Base-by-base conservation (phyloP, 2,113 vertebrate species). In the Serinus canaria region DNA sequence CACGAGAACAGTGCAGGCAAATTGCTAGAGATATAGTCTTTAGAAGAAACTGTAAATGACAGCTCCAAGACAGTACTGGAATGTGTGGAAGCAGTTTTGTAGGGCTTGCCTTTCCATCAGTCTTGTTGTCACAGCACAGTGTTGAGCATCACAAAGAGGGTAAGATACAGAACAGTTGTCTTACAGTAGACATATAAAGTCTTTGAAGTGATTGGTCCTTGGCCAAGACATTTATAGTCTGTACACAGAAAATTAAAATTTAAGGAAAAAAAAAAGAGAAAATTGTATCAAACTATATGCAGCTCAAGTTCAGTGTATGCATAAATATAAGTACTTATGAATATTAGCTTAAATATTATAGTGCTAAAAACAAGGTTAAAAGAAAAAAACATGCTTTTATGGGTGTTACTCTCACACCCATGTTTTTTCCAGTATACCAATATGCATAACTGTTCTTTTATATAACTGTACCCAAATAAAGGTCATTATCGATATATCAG, bases 121-220 rank as follows among this genome's bases (percentile, higher is more conserved):
- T 60, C n/a, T 43, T 52, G 7, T 41, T 73, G 17, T 50, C 35
- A 47, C 16, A 58, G 6, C 23, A 37, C 0, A 0, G 21, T 44
- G 8, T 13, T 81, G 16, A 74, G 12, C 6, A 7, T 25, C 50
- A 46, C 1, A 11, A 70, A 44, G 9, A 77, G 15, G 9, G 11
- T 44, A 74, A 74, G 37, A 44, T 16, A 33, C 7, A 55, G 12
- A 43, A 31, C 2, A 39, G 3, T 12, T 73, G 18, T 50, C 91
- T 63, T 69, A 33, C 13, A n/a, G 23, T 22, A 80, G 21, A 80
- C 2, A 23, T 56, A 77, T 67, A 37, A 41, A 56, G 6, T 68
- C 23, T 13, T 56, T 60, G 20, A 66, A 24, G 20, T 52, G 11
- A 28, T n/a, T 60, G 9, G 27, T 46, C 30, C 28, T 89, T 74